These are phyloP conservation scores for Centropus bengalensis DNA, from an alignment of 2,113 vertebrate genomes.

Conservation along the genomic window DNA sequence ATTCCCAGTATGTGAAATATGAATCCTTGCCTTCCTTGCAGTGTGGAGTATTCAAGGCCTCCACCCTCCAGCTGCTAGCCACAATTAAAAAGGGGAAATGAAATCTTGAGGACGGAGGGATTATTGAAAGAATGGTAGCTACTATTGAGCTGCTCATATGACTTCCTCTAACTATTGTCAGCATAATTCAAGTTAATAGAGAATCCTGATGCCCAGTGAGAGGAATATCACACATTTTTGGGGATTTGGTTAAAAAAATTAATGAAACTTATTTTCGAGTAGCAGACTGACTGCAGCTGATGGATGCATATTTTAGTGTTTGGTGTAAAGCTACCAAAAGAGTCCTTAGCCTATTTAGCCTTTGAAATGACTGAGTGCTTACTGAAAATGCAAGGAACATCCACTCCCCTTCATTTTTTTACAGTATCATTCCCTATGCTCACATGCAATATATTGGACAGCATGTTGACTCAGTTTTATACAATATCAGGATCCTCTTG, in stretches of 20 bases:
- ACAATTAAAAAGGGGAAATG: background rate
- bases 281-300: background rate
- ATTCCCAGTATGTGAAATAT: background rate
- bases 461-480: background rate
- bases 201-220: background rate
- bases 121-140: background rate
- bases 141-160: background rate
- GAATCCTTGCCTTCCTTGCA: background rate
- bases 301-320: background rate
- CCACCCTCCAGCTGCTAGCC: background rate
- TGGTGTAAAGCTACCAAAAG: background rate
- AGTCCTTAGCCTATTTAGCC: background rate
- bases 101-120: background rate
- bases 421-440: background rate
- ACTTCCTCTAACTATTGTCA: background rate
- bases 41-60: background rate
- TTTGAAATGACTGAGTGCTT: background rate
- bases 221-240: background rate
- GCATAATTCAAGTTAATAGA: background rate
- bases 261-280: background rate
- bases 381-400: background rate
- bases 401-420: background rate
- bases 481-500: background rate
- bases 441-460: background rate
- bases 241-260: background rate